Evolutionary conservation across 1,140 invertebrate species (phyloP).

Genomic region (Saccostrea echinata): DNA sequence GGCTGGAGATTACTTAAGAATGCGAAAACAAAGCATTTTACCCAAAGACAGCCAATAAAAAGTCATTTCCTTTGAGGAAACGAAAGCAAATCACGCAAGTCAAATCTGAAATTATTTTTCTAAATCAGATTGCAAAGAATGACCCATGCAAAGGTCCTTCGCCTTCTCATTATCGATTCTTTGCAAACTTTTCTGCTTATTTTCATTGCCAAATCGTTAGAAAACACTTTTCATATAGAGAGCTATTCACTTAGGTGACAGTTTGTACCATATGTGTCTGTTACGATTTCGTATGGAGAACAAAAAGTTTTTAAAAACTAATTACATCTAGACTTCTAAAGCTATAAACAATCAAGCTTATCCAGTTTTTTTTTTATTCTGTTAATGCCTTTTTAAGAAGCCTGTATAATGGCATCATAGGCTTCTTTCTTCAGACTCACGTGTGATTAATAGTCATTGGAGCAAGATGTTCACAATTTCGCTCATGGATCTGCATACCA

Average conservation of each 20-base stretch:
- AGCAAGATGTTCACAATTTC: not conserved
- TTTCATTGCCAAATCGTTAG: constrained; percentile 10
- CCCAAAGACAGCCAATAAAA: too few relatives aligned
- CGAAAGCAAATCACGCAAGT: constrained; percentile 8
- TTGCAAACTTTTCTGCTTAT: not conserved
- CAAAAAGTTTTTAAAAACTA: not conserved
- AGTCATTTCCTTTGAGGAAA: not conserved
- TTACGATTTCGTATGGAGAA: not conserved
- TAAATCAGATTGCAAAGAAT: not conserved
- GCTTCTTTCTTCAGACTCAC: not conserved
- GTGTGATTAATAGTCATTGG: not conserved
- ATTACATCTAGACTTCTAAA: not conserved
- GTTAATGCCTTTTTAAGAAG: not conserved
- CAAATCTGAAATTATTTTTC: not conserved
- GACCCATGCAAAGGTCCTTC: constrained; percentile 26
- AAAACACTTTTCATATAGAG: constrained; percentile 25
- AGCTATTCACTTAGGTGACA: not conserved
- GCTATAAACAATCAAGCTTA: not conserved
- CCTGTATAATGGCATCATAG: not conserved
- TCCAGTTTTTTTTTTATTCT: not conserved
- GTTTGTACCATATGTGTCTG: constrained; percentile 5
- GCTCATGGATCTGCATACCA: not conserved
- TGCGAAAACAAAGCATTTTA: too few relatives aligned
- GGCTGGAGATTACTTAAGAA: too few relatives aligned
- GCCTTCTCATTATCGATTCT: not conserved